Base-by-base conservation (phyloP, 2,888 invertebrate species). In the Zhuqinia jingwanae region DNA sequence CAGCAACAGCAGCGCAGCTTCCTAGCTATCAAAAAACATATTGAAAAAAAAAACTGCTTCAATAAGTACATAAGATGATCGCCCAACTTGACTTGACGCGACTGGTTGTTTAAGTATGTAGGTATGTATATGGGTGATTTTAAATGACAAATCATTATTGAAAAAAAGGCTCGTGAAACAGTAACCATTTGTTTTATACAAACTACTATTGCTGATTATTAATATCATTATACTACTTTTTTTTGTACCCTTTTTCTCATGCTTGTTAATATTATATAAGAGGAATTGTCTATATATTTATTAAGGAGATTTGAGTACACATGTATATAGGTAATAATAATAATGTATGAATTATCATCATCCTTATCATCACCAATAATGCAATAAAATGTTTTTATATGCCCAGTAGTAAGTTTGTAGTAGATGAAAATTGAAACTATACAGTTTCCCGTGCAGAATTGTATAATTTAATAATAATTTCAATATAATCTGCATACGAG, bases 111-210 rank as follows among this genome's bases (percentile, higher is more conserved):
- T n/a, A n/a, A n/a, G n/a, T n/a, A n/a, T n/a, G n/a, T n/a, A n/a
- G n/a, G n/a, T n/a, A 76, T 76, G 76, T 30, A 36, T 68, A n/a
- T 8, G 2, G 47, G 53, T 17, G n/a, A 6, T 45, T 68, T 42
- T 17, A 70, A 83, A 76, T 83, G 83, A 83, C 83, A 83, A 76
- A 30, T 63, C 3, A n/a, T n/a, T n/a, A n/a, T n/a, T n/a, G n/a
- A n/a, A n/a, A 30, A 63, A 45, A 68, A 22, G 10, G 11, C 20
- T 30, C 11, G 45, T 22, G 17, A 68, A 42, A 68, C 45, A 20
- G 42, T 45, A 20, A 22, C 42, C 68, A 68, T 68, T 45, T 63
- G 6, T 58, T 20, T 68, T 36, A 36, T 36, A 8, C 8, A 36
- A 3, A 36, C 36, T 36, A 8, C 8, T 36, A 36, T 22, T 65